These are phyloP conservation scores for Mustelus asterias DNA, from an alignment of 2,113 vertebrate genomes.

Conservation along the genomic window DNA sequence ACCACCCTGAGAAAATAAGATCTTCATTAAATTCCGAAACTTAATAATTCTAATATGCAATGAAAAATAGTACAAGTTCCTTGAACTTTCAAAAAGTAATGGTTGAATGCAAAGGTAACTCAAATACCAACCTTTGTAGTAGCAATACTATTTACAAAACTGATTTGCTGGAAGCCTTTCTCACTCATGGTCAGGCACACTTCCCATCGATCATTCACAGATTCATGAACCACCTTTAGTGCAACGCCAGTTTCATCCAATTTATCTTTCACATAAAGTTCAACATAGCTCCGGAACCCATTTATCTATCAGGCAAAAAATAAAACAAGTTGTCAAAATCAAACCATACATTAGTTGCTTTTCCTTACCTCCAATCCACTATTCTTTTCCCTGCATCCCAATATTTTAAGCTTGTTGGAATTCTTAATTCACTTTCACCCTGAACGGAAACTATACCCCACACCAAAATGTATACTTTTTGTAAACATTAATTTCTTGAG, in stretches of 20 bases:
- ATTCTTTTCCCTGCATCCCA: not conserved
- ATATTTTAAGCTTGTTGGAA: not conserved
- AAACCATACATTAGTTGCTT: not conserved
- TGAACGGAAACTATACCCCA: not conserved
- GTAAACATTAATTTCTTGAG: not conserved
- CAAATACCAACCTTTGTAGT: conserved; percentile 83
- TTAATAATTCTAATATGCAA: not conserved
- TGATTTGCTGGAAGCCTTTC: conserved; percentile 96
- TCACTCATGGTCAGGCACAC: conserved; percentile 95
- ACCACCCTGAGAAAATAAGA: conserved; percentile 68
- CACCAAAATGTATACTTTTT: not conserved
- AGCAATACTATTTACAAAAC: conserved; percentile 98
- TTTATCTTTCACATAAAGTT: conserved; percentile 96
- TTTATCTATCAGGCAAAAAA: conserved; percentile 62
- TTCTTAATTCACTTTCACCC: not conserved
- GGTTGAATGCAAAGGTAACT: not conserved
- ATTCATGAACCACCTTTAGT: conserved; percentile 90
- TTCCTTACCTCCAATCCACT: not conserved
- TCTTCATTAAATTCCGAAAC: not conserved
- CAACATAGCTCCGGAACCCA: conserved; percentile 94
- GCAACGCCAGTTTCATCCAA: conserved; percentile 92
- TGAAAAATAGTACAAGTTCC: not conserved
- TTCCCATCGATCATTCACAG: conserved; percentile 91
- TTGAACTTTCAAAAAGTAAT: not conserved
- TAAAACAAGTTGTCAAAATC: conserved; percentile 39